Conservation (phyloP, 2,888 invertebrate genomes). For the Allophyes oxyacanthae region DNA sequence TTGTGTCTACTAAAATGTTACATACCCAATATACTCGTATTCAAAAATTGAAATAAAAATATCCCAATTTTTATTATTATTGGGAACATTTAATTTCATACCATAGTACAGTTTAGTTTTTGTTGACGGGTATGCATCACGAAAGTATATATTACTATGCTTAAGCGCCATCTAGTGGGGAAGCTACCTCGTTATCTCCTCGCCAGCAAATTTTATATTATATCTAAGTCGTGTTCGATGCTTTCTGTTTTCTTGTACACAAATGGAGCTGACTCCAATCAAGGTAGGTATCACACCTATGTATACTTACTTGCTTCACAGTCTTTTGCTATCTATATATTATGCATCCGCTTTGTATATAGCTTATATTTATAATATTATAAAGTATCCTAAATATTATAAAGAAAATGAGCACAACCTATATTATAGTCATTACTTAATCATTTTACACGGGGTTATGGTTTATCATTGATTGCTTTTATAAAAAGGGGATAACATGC, state of each 20-base stretch:
- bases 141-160: too few relatives aligned
- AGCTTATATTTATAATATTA: conserved; percentile 51
- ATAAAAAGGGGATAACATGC: conserved; percentile 43
- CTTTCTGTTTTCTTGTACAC: conserved; percentile 53
- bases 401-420: conserved; percentile 19
- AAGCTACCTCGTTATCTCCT: conserved; percentile 33
- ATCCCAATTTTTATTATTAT: background rate
- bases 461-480: conserved; percentile 51
- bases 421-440: conserved; percentile 30
- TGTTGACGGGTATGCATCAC: background rate
- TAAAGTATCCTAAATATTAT: conserved; percentile 33
- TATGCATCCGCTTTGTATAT: conserved; percentile 65
- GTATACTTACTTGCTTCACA: conserved; percentile 64
- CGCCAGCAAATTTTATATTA: conserved; percentile 41
- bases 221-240: conserved; percentile 56
- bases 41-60: background rate
- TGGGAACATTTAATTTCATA: background rate
- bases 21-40: background rate
- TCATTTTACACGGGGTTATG: conserved; percentile 35
- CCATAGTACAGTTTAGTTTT: background rate
- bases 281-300: conserved; percentile 81
- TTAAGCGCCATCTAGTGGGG: conserved; percentile 34
- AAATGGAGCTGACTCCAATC: conserved; percentile 71
- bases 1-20: conserved; percentile 15
- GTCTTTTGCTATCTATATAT: conserved; percentile 63